A percentile compares a stretch with the other conserved stretches of the same genome.
Conservation (phyloP, 2,888 invertebrate genomes). For the Tetragonula carbonaria region DNA sequence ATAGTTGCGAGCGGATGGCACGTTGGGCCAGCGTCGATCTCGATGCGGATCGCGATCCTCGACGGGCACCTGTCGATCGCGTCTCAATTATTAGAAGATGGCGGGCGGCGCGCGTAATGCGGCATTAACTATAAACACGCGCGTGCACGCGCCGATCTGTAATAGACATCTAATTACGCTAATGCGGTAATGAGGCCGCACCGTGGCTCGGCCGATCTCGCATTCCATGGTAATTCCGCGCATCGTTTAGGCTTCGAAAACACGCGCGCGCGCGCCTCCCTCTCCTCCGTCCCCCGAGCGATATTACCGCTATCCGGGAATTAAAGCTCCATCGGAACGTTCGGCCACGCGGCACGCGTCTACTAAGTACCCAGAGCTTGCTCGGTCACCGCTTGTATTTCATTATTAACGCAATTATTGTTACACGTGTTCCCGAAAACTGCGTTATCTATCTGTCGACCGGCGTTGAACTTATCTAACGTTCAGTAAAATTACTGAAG, state of each 20-base stretch:
- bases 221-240: conserved; percentile 64
- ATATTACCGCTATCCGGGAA: conserved; percentile 27
- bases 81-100: conserved; percentile 56
- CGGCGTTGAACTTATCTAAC: not conserved
- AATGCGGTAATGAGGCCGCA: conserved; percentile 66
- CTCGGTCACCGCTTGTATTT: conserved; percentile 18
- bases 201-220: conserved; percentile 45
- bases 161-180: conserved; percentile 71
- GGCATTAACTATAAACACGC: conserved; percentile 46
- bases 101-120: conserved; percentile 34
- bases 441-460: not conserved
- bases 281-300: not conserved
- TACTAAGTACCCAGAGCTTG: conserved; percentile 25
- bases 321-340: conserved; percentile 48
- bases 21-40: not conserved
- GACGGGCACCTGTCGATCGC: conserved; percentile 21
- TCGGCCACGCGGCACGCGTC: conserved; percentile 11
- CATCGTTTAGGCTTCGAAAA: conserved; percentile 65
- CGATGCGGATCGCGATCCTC: conserved; percentile 6
- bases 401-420: conserved; percentile 40
- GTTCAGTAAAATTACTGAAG: too few relatives aligned
- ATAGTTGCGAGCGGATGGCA: not conserved
- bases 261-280: conserved; percentile 16
- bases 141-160: conserved; percentile 50
- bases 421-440: not conserved